Evolutionary conservation across 2,797 vertebrate genomes (phyloP).

Genomic region (Silurus aristotelis): DNA sequence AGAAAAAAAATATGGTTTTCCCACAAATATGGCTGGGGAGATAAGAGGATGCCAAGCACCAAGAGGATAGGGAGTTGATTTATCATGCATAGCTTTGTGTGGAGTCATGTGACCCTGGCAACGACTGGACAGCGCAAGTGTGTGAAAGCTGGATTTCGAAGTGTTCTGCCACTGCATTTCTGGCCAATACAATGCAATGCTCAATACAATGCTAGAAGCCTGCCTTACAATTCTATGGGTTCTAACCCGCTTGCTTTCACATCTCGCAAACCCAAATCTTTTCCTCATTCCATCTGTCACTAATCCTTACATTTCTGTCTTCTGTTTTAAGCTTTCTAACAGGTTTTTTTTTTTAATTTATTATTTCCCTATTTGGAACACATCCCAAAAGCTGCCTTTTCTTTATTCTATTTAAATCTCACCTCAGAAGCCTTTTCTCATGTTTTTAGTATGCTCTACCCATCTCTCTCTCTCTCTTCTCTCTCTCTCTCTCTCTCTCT

Average conservation of each 20-base stretch:
- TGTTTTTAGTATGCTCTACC: not conserved
- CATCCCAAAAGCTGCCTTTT: conserved; percentile 14
- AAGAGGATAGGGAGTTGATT: conserved; percentile 6
- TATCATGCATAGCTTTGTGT: conserved; percentile 16
- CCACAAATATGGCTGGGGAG: conserved; percentile 24
- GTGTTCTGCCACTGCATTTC: conserved; percentile 18
- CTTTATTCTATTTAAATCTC: not conserved
- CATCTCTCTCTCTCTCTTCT: not conserved
- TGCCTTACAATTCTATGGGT: conserved; percentile 7
- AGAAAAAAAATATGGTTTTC: not conserved
- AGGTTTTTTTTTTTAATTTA: not conserved
- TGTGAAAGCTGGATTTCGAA: conserved; percentile 10
- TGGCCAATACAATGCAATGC: not conserved
- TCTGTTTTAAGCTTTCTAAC: not conserved
- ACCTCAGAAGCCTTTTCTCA: not conserved
- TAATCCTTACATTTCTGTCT: not conserved
- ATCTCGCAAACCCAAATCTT: conserved; percentile 9
- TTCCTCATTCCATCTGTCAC: not conserved
- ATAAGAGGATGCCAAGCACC: conserved; percentile 30
- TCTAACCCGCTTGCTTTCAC: conserved; percentile 27
- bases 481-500: not conserved
- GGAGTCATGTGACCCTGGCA: conserved; percentile 18
- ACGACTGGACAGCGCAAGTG: not conserved
- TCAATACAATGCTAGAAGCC: not conserved
- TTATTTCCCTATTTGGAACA: not conserved